Evolutionary conservation across 1,140 invertebrate species (phyloP), one percentile per base, ranked within the genome.

Genomic region (Listronotus bonariensis): DNA sequence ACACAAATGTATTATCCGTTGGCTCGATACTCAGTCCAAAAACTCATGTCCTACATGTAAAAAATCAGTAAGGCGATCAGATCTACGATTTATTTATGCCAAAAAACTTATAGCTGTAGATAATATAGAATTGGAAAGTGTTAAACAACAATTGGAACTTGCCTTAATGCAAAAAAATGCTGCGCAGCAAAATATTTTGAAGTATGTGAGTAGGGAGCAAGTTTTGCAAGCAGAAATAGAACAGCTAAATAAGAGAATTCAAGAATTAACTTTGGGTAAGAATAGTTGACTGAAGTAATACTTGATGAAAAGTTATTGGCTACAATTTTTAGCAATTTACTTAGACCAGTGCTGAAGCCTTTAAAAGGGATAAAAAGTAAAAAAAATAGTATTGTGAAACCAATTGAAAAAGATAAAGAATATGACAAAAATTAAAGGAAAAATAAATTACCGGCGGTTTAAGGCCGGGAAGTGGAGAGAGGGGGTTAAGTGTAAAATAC

Each of bases 31-130:
- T 6, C 69, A 73, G 45, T 48, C 63, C 11, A 76, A 81, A 2
- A 80, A 82, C 32, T 77, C 77, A 6, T 97, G 95, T 78, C 95
- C 95, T 0, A 91, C 92, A 48, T 97, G 95, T 77, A 97, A 97
- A 77, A 83, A 83, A 20, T 89, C 87, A 79, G 90, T 84, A 15
- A 61, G 51, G 32, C 58, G 51, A 40, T 60, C 83, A 70, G 94
- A 97, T 74, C 86, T 97, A 48, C 77, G 91, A 26, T 82, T 85
- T 51, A 84, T 96, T 71, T 80, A 86, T 75, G 73, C 86, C 34
- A 80, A 80, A 31, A 78, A 76, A 34, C 57, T 84, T 7, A 78
- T 83, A 0, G 81, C 82, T 0, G 76, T 80, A 0, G 84, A 85
- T 63, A 84, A 77, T 5, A 73, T 77, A 0, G 79, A 87, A 74